Evolutionary conservation across 2,888 invertebrate genomes (phyloP).

Genomic region (Platerodrilus igneus): DNA sequence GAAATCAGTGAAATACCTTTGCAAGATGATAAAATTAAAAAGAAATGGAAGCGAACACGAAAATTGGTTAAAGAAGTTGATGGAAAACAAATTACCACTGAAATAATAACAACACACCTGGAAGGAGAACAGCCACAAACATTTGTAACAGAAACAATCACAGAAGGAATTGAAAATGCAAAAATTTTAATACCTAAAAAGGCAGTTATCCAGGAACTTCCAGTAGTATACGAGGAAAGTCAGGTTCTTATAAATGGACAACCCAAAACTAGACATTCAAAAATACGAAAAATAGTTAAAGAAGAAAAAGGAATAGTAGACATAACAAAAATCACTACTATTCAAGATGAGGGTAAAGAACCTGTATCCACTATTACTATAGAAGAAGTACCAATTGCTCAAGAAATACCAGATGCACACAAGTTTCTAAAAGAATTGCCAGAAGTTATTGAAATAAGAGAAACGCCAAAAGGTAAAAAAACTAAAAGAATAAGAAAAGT

Average conservation of each 20-base stretch:
- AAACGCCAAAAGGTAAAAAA: conserved; percentile 43
- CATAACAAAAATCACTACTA: conserved; percentile 25
- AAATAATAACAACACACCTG: conserved; percentile 38
- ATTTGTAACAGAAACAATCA: conserved; percentile 18
- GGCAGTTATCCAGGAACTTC: conserved; percentile 16
- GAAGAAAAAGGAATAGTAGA: conserved; percentile 35
- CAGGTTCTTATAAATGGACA: conserved; percentile 28
- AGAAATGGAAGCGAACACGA: conserved; percentile 29
- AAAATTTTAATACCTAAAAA: conserved; percentile 23
- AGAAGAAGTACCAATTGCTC: conserved; percentile 33
- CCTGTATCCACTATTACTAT: conserved; percentile 33
- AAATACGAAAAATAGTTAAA: conserved; percentile 32
- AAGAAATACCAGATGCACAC: conserved; percentile 21
- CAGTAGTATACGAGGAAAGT: conserved; percentile 13
- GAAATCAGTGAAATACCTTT: conserved; percentile 25
- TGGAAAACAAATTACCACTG: conserved; percentile 33
- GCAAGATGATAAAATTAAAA: conserved; percentile 33
- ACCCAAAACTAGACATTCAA: conserved; percentile 34
- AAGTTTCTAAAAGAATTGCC: conserved; percentile 45
- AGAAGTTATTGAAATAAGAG: conserved; percentile 47
- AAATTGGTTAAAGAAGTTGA: conserved; percentile 34
- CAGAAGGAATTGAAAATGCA: conserved; percentile 33
- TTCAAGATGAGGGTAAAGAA: conserved; percentile 24
- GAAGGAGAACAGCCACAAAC: conserved; percentile 34
- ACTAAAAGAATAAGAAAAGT: conserved; percentile 45